Percentiles rank a stretch among this genome's conserved stretches.
These are phyloP conservation scores for Halcyon smyrnensis DNA, from an alignment of 2,797 vertebrate species.

Conservation along the genomic window DNA sequence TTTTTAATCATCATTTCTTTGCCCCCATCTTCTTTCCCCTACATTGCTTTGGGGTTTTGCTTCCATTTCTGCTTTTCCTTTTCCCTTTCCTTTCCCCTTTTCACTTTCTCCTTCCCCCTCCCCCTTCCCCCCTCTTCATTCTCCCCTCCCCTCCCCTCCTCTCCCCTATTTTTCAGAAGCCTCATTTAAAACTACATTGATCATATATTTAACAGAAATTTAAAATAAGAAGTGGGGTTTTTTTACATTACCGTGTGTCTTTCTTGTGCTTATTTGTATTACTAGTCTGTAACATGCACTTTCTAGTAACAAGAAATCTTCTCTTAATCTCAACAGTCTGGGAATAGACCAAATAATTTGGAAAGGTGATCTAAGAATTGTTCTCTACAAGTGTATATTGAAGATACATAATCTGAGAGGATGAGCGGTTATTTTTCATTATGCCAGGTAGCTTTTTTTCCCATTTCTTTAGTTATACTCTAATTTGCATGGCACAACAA, in stretches of 20 bases:
- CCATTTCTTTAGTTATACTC: background rate
- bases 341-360: conserved; percentile 2
- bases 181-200: background rate
- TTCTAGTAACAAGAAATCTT: conserved; percentile 3
- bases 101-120: too few species aligned
- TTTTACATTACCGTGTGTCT: background rate
- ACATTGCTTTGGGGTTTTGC: background rate
- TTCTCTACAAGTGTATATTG: background rate
- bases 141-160: background rate
- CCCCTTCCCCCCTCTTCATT: accelerated
- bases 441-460: background rate
- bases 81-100: too few species aligned
- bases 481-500: background rate
- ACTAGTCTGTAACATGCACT: background rate
- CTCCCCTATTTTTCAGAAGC: background rate
- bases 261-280: background rate
- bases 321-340: background rate
- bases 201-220: background rate
- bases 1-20: background rate
- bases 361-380: background rate
- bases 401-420: background rate
- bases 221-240: background rate
- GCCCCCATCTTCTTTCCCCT: background rate
- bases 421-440: background rate
- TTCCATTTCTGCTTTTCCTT: accelerated